Evolutionary conservation across 2,113 vertebrate genomes (phyloP).

Genomic region (Gobiocypris rarus): DNA sequence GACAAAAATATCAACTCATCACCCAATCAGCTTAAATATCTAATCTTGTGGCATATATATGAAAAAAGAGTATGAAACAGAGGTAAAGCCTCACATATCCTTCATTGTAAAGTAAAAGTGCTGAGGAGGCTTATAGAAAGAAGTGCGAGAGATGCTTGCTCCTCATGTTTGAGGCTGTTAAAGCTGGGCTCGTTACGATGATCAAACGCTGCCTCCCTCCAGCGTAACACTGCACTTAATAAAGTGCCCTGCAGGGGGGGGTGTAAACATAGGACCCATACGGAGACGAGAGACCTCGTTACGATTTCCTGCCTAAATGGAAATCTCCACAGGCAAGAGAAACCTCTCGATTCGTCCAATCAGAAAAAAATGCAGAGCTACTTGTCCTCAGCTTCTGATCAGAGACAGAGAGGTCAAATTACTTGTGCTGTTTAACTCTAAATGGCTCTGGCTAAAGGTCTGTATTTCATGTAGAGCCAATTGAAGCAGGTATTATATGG

Average conservation of each 20-base stretch:
- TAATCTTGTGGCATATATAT: neutral
- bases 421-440: neutral
- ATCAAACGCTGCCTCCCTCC: conserved; percentile 42
- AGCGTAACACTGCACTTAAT: conserved; percentile 45
- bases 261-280: conserved; percentile 51
- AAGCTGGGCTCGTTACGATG: conserved; percentile 45
- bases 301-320: conserved; percentile 38
- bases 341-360: conserved; percentile 22
- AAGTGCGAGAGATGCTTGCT: conserved; percentile 35
- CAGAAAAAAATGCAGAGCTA: neutral
- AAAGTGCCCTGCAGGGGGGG: conserved; percentile 53
- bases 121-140: neutral
- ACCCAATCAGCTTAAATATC: neutral
- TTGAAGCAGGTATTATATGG: neutral
- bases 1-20: neutral
- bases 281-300: conserved; percentile 12
- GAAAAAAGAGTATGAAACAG: neutral
- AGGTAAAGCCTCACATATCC: neutral
- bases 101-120: conserved; percentile 7
- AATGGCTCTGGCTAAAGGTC: neutral
- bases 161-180: conserved; percentile 47
- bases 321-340: conserved; percentile 28
- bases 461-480: neutral
- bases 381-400: neutral
- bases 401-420: neutral